These are phyloP conservation scores for Tetragonula carbonaria DNA, from an alignment of 2,888 invertebrate genomes.

Conservation along the genomic window DNA sequence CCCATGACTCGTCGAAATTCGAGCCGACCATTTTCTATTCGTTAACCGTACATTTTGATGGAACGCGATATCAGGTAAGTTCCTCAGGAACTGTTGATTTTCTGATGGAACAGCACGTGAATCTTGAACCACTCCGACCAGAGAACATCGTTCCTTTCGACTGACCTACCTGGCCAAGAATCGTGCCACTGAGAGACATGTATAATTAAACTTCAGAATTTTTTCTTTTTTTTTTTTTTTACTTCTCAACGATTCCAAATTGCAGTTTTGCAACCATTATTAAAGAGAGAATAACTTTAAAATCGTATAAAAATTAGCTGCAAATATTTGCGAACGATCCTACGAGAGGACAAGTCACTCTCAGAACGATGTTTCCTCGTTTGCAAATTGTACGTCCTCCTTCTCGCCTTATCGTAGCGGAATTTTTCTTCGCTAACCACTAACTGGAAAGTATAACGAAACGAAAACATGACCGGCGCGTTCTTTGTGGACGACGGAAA, in stretches of 20 bases:
- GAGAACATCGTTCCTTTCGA: not conserved
- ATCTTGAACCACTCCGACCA: slow-evolving; percentile 28
- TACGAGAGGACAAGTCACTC: slow-evolving; percentile 42
- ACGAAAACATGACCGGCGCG: not conserved
- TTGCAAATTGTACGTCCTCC: slow-evolving; percentile 32
- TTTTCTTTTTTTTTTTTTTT: no score
- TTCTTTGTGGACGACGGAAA: not conserved
- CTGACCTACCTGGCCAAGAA: not conserved
- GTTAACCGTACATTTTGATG: slow-evolving; percentile 37
- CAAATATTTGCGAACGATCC: slow-evolving; percentile 33
- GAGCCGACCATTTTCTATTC: slow-evolving; percentile 32
- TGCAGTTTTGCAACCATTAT: no score
- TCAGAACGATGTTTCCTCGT: slow-evolving; percentile 12
- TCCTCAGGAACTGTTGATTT: slow-evolving; percentile 31
- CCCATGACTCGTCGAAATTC: slow-evolving; percentile 41
- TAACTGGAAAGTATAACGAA: not conserved
- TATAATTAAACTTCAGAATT: no score
- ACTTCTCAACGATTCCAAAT: no score
- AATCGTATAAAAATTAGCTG: not conserved
- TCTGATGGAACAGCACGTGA: not conserved
- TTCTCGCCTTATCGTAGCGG: not conserved
- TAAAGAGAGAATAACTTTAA: no score
- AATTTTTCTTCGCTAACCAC: slow-evolving; percentile 25
- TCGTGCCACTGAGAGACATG: not conserved
- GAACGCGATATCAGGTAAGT: slow-evolving; percentile 12